A percentile compares a stretch with the other conserved stretches of the same genome.
These are phyloP conservation scores for Bombus sibiricus DNA, from an alignment of 1,140 invertebrate species.

Conservation along the genomic window DNA sequence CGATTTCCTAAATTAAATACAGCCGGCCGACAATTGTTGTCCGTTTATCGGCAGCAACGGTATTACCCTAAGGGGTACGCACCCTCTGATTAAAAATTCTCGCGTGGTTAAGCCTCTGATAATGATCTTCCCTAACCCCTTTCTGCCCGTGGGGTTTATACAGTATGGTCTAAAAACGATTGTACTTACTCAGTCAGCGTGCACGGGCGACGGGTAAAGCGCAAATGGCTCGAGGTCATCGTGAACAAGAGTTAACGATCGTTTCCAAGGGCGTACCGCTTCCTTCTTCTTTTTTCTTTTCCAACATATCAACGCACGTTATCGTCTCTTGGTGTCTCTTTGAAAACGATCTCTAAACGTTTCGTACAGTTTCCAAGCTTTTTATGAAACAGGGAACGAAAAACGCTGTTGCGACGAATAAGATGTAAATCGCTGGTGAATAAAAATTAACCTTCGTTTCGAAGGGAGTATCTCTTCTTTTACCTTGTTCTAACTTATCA, in stretches of 20 bases:
- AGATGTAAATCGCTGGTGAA: too few relatives aligned
- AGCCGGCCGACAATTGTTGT: conserved; percentile 69
- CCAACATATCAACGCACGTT: conserved; percentile 21
- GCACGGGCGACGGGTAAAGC: conserved; percentile 69
- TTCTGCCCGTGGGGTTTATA: conserved; percentile 77
- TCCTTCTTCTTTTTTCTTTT: conserved; percentile 29
- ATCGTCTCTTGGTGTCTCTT: not conserved
- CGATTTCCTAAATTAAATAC: conserved; percentile 61
- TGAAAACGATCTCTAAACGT: not conserved
- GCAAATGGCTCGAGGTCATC: conserved; percentile 77
- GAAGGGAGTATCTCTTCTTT: too few relatives aligned
- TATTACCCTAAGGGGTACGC: conserved; percentile 81
- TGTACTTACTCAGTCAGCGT: conserved; percentile 81
- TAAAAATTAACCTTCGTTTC: too few relatives aligned
- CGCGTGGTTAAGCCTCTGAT: conserved; percentile 83
- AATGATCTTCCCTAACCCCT: conserved; percentile 82
- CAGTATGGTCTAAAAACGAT: conserved; percentile 79
- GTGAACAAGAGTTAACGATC: conserved; percentile 74
- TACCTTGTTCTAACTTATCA: too few relatives aligned
- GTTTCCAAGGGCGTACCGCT: conserved; percentile 52
- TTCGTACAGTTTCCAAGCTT: not conserved
- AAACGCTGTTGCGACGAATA: too few relatives aligned
- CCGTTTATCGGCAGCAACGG: conserved; percentile 67
- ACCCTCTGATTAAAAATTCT: conserved; percentile 84
- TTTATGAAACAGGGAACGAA: too few relatives aligned